Evolutionary conservation across 2,888 invertebrate genomes (phyloP).

Genomic region (Hydriomena furcata): DNA sequence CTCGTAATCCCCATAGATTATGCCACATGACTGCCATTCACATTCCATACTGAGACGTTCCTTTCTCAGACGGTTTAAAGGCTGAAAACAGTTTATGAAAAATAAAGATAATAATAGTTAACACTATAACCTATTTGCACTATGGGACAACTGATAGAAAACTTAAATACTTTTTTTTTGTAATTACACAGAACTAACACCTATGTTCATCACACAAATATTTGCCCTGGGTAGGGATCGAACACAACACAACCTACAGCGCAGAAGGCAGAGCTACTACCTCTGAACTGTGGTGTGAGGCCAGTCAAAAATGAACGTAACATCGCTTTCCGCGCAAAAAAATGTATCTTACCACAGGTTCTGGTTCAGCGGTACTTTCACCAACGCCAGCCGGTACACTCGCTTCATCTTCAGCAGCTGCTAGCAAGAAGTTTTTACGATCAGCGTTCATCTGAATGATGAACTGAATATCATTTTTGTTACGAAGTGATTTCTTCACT

Average conservation of each 20-base stretch:
- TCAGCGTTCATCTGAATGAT: constrained; percentile 68
- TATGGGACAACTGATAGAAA: too few relatives aligned
- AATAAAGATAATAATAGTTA: too few relatives aligned
- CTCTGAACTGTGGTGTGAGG: too few relatives aligned
- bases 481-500: constrained; percentile 60
- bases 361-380: constrained; percentile 56
- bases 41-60: constrained; percentile 71
- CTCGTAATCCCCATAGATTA: constrained; percentile 63
- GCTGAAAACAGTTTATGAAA: constrained; percentile 42
- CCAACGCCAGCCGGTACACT: constrained; percentile 66
- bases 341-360: constrained; percentile 53
- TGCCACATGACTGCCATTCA: constrained; percentile 83
- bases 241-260: too few relatives aligned
- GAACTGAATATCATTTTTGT: constrained; percentile 72
- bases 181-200: too few relatives aligned
- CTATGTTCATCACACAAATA: too few relatives aligned
- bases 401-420: constrained; percentile 66
- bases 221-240: too few relatives aligned
- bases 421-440: constrained; percentile 62
- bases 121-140: too few relatives aligned
- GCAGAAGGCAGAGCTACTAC: too few relatives aligned
- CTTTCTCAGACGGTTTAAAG: constrained; percentile 51
- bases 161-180: too few relatives aligned
- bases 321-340: constrained; percentile 11
- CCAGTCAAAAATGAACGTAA: too few relatives aligned